These are phyloP conservation scores for Ptychobarbus kaznakovi DNA, from an alignment of 2,797 vertebrate species.

Conservation along the genomic window DNA sequence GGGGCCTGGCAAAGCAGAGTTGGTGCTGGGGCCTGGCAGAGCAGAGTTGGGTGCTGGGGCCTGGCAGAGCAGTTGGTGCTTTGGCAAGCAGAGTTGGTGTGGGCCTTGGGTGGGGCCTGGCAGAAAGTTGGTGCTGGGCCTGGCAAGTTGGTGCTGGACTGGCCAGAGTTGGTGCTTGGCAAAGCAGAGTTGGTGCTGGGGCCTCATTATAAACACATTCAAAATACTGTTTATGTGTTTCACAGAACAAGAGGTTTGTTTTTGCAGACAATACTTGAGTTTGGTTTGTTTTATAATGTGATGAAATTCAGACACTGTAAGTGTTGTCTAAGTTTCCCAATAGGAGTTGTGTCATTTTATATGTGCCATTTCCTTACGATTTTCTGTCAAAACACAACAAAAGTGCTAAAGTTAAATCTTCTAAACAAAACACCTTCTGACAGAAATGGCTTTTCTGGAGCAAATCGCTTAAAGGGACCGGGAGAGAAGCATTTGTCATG, in stretches of 20 bases:
- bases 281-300: not conserved
- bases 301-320: not conserved
- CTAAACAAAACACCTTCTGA: constrained; percentile 25
- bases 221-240: not conserved
- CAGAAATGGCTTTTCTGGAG: constrained; percentile 39
- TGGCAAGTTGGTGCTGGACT: too few relatives aligned
- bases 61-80: too few relatives aligned
- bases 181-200: too few relatives aligned
- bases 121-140: too few relatives aligned
- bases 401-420: constrained; percentile 23
- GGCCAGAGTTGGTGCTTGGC: too few relatives aligned
- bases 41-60: too few relatives aligned
- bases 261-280: not conserved
- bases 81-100: too few relatives aligned
- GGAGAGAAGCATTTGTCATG: constrained; percentile 33
- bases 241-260: not conserved
- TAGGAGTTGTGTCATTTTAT: not conserved
- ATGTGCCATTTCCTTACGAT: not conserved
- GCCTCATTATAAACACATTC: not conserved
- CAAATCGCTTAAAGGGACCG: constrained; percentile 25
- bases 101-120: too few relatives aligned
- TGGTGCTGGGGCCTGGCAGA: too few relatives aligned
- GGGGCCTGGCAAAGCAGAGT: too few relatives aligned
- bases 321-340: not conserved
- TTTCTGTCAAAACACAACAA: constrained; percentile 14